These are phyloP conservation scores for Tipula vernalis DNA, from an alignment of 2,888 invertebrate species.

Conservation along the genomic window DNA sequence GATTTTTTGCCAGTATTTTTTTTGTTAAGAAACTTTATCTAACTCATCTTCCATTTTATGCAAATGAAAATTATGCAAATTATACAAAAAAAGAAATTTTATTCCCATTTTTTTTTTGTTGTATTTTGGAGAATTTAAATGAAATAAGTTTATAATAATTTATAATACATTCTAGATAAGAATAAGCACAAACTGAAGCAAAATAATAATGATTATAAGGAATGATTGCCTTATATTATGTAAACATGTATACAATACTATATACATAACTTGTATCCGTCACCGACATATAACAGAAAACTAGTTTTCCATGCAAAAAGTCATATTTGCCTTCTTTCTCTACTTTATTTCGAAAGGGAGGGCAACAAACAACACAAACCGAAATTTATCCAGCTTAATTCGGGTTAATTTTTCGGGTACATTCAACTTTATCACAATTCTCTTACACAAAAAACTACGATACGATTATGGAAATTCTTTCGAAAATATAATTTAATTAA, in stretches of 20 bases:
- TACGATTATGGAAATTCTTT: not conserved
- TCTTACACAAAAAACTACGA: not conserved
- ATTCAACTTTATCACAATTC: not conserved
- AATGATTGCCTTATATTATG: not conserved
- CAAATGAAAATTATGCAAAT: conserved; percentile 4
- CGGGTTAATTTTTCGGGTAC: not conserved
- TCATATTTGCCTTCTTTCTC: not conserved
- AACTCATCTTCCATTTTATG: conserved; percentile 4
- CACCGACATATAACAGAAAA: not conserved
- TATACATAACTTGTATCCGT: not conserved
- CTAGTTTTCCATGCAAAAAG: not conserved
- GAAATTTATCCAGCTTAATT: not conserved
- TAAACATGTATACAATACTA: not conserved
- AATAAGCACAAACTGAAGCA: not conserved
- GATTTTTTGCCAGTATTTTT: not conserved
- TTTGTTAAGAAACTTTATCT: not conserved
- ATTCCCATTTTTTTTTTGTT: not conserved
- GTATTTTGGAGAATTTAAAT: not conserved
- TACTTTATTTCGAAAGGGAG: not conserved
- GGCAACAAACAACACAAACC: not conserved
- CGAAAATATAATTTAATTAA: not conserved
- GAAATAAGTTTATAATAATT: conserved; percentile 4
- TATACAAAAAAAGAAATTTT: not conserved
- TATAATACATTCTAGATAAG: not conserved
- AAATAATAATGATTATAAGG: not conserved